phyloP scores from a whole-genome alignment of 2,888 invertebrate genomes.

The Spatulosminthurus flaviceps region DNA sequence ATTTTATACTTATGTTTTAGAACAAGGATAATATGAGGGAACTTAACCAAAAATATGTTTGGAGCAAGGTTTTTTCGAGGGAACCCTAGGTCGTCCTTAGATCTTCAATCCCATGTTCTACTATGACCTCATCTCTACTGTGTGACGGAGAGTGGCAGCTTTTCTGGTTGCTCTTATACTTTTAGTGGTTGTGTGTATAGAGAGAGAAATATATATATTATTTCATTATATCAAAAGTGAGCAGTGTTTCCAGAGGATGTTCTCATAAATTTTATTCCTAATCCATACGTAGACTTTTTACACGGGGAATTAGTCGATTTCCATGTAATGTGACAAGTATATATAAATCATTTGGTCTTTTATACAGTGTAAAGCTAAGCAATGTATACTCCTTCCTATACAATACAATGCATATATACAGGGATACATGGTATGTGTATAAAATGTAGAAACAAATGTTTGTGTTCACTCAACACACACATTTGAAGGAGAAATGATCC shows the following conservation, averaged over 20 bases:
- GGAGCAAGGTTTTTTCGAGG: neutral
- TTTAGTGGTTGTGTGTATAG: too few relatives aligned
- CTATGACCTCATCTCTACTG: conserved; percentile 15
- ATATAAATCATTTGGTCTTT: too few relatives aligned
- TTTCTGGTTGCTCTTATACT: neutral
- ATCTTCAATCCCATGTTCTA: neutral
- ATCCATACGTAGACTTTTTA: conserved; percentile 35
- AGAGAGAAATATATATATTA: too few relatives aligned
- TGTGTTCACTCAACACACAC: too few relatives aligned
- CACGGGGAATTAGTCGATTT: conserved; percentile 29
- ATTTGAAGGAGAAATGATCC: too few relatives aligned
- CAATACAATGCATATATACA: too few relatives aligned
- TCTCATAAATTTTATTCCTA: conserved; percentile 26
- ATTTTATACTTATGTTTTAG: conserved; percentile 40
- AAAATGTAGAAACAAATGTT: too few relatives aligned
- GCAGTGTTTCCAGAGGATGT: neutral
- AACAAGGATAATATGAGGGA: too few relatives aligned
- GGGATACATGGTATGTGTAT: too few relatives aligned
- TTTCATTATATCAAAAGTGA: neutral
- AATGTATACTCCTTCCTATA: too few relatives aligned
- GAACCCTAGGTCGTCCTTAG: neutral
- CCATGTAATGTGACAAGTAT: conserved; percentile 5
- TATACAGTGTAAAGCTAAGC: too few relatives aligned
- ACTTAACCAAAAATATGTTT: neutral
- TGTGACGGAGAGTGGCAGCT: conserved; percentile 22